These are phyloP conservation scores for Nomada ruficornis DNA, from an alignment of 2,888 invertebrate species.

Conservation along the genomic window DNA sequence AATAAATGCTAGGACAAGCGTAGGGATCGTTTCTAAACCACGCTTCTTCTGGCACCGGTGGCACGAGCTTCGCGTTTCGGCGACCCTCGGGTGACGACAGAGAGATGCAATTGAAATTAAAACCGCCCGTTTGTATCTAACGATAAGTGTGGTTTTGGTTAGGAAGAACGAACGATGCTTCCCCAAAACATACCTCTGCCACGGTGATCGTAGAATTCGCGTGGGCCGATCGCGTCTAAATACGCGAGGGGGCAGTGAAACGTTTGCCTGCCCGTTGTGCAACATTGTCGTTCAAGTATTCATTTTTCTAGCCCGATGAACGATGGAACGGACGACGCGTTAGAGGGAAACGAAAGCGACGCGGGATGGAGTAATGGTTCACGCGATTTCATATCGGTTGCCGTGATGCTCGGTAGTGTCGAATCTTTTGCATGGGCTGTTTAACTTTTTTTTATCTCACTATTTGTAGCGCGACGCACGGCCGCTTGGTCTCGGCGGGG, in stretches of 20 bases:
- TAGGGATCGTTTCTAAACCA: slow-evolving; percentile 16
- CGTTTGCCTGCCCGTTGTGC: background rate
- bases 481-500: slow-evolving; percentile 77
- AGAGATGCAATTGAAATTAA: slow-evolving; percentile 14
- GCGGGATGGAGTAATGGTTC: slow-evolving; percentile 61
- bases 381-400: slow-evolving; percentile 72
- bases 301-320: background rate
- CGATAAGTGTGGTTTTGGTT: slow-evolving; percentile 79
- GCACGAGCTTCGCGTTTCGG: slow-evolving; percentile 21
- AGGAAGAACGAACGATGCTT: slow-evolving; percentile 82
- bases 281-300: background rate
- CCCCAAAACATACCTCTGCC: slow-evolving; percentile 83
- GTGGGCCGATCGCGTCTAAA: slow-evolving; percentile 63
- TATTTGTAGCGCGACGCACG: slow-evolving; percentile 81
- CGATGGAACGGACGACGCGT: background rate
- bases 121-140: slow-evolving; percentile 60
- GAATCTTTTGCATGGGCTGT: slow-evolving; percentile 81
- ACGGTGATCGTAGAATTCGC: slow-evolving; percentile 75
- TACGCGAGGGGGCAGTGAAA: background rate
- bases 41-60: slow-evolving; percentile 50
- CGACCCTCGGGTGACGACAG: background rate
- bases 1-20: slow-evolving; percentile 12
- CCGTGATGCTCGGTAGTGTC: slow-evolving; percentile 76
- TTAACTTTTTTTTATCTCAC: slow-evolving; percentile 75
- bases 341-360: background rate